These are phyloP conservation scores for Metacarcinus magister DNA, from an alignment of 2,888 invertebrate genomes.

Conservation along the genomic window DNA sequence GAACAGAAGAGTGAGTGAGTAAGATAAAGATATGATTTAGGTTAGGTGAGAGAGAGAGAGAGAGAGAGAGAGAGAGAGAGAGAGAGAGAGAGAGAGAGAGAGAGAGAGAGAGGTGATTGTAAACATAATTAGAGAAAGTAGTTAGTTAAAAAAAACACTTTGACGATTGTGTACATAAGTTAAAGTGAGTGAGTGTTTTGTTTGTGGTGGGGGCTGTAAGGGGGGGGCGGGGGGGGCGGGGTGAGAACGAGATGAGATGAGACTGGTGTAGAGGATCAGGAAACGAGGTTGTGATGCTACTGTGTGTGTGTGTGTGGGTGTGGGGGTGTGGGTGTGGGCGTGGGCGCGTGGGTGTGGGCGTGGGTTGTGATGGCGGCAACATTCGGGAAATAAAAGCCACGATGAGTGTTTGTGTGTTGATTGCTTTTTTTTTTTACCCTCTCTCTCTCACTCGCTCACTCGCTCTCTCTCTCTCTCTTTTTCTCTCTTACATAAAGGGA, in stretches of 20 bases:
- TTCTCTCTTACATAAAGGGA: background rate
- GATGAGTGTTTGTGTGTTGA: background rate
- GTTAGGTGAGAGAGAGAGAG: constrained; percentile 16
- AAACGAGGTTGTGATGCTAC: background rate
- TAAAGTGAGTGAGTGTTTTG: background rate
- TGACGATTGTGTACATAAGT: background rate
- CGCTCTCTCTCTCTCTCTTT: background rate
- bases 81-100: constrained; percentile 66
- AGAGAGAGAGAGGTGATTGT: constrained; percentile 45
- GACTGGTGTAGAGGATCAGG: background rate
- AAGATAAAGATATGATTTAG: background rate
- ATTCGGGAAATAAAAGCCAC: background rate
- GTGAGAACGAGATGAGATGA: background rate
- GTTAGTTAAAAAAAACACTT: background rate
- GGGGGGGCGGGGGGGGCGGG: background rate
- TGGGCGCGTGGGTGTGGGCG: background rate
- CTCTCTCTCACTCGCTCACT: too few relatives aligned
- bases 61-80: constrained; percentile 54
- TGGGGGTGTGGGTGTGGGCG: background rate
- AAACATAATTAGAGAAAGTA: too few relatives aligned
- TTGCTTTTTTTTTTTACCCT: background rate
- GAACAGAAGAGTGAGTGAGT: background rate
- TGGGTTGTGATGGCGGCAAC: background rate
- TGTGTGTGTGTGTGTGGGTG: too few relatives aligned
- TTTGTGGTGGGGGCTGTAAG: background rate